phyloP scores from a whole-genome alignment of 2,888 invertebrate species.

The Eudemis profundana region DNA sequence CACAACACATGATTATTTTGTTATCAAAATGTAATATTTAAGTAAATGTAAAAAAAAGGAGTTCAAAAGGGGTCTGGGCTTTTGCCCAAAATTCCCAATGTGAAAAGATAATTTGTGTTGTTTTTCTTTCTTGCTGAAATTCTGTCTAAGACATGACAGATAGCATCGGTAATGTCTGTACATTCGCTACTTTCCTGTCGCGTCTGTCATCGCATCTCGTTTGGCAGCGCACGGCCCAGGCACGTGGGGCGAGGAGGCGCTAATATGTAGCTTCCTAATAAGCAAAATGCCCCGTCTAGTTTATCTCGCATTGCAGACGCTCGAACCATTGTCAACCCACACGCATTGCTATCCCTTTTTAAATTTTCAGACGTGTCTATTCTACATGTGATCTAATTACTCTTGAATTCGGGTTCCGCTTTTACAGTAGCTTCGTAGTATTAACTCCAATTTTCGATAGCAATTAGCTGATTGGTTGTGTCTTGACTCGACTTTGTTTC shows the following conservation, averaged over 20 bases:
- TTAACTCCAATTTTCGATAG: constrained; percentile 26
- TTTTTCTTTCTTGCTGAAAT: too few relatives aligned
- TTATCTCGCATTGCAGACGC: constrained; percentile 24
- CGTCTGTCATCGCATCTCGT: constrained; percentile 52
- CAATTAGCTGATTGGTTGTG: constrained; percentile 30
- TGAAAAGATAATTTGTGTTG: too few relatives aligned
- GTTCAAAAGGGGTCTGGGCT: too few relatives aligned
- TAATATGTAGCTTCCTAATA: constrained; percentile 82
- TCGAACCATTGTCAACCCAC: constrained; percentile 38
- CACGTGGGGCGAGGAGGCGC: constrained; percentile 66
- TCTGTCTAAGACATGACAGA: not conserved
- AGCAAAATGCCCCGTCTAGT: constrained; percentile 49
- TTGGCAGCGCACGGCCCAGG: constrained; percentile 60
- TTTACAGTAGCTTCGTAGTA: constrained; percentile 16
- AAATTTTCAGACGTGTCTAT: constrained; percentile 19
- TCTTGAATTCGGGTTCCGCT: constrained; percentile 13
- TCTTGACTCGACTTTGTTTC: constrained; percentile 22
- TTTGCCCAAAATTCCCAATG: too few relatives aligned
- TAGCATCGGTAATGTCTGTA: not conserved
- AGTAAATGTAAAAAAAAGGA: too few relatives aligned
- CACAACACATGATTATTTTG: too few relatives aligned
- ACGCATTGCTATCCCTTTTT: constrained; percentile 23
- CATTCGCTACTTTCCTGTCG: constrained; percentile 29
- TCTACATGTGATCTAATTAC: constrained; percentile 18
- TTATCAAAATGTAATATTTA: too few relatives aligned